phyloP scores from a whole-genome alignment of 1,140 invertebrate genomes.

The Drosophila nigrodunni region DNA sequence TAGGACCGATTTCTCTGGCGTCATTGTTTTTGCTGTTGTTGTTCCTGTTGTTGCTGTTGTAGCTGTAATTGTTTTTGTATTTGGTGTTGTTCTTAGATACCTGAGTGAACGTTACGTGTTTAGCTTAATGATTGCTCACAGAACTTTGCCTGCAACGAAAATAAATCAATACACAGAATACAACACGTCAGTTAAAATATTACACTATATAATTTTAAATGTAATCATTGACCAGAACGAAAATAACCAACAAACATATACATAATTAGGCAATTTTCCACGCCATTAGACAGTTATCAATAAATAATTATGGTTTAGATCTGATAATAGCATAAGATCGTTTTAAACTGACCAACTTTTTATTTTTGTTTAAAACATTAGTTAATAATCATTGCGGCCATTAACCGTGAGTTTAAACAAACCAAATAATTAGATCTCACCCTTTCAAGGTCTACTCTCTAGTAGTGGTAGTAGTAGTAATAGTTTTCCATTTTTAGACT shows the following conservation, averaged over 20 bases:
- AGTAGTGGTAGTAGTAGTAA: background rate
- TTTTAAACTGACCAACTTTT: background rate
- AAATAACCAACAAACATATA: constrained; percentile 9
- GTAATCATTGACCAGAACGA: constrained; percentile 30
- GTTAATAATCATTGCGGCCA: background rate
- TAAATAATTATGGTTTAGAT: background rate
- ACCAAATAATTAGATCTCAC: background rate
- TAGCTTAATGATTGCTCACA: constrained; percentile 73
- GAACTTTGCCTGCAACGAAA: constrained; percentile 66
- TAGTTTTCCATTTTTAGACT: constrained; percentile 1
- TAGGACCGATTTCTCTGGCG: constrained; percentile 81
- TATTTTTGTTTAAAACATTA: background rate
- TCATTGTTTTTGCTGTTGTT: constrained; percentile 61
- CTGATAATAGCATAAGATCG: background rate
- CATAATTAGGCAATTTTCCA: constrained; percentile 49
- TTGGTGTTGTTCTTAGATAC: constrained; percentile 53
- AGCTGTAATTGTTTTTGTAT: constrained; percentile 34
- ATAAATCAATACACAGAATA: constrained; percentile 63
- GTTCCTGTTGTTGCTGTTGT: constrained; percentile 34
- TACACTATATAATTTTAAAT: constrained; percentile 4
- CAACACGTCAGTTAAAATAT: constrained; percentile 31
- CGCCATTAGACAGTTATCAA: constrained; percentile 51
- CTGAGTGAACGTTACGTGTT: constrained; percentile 76
- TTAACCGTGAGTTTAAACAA: background rate
- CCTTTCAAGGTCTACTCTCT: background rate